These are phyloP conservation scores for Phoenicopterus ruber DNA, from an alignment of 2,113 vertebrate genomes.

Conservation along the genomic window DNA sequence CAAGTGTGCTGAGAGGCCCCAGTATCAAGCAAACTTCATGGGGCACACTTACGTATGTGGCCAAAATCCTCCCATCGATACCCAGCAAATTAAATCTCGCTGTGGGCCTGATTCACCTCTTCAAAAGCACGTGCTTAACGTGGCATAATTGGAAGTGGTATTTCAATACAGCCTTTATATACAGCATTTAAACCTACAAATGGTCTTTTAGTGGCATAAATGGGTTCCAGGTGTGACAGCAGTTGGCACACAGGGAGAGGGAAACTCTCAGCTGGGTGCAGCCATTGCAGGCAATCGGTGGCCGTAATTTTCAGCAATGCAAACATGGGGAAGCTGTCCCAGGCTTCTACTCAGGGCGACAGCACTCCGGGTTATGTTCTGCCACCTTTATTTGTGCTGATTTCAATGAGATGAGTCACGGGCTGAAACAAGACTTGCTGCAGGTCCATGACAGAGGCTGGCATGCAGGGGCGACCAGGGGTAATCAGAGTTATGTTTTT, in stretches of 20 bases:
- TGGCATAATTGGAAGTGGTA: background rate
- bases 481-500: background rate
- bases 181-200: background rate
- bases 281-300: background rate
- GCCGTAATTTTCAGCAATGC: background rate
- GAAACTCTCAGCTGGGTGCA: background rate
- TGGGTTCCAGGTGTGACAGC: background rate
- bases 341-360: background rate
- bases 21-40: background rate
- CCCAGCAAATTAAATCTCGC: background rate
- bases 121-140: background rate
- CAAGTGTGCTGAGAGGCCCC: background rate
- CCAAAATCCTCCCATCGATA: background rate
- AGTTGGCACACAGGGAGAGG: background rate
- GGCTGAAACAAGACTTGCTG: background rate
- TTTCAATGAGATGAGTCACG: background rate
- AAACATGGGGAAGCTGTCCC: background rate
- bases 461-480: fast-evolving
- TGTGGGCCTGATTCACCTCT: background rate
- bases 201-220: background rate
- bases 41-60: background rate
- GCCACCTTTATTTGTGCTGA: background rate
- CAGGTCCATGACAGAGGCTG: background rate
- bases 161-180: background rate
- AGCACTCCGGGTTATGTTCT: background rate